phyloP scores from a whole-genome alignment of 1,140 invertebrate species.

The Antheraea pernyi region DNA sequence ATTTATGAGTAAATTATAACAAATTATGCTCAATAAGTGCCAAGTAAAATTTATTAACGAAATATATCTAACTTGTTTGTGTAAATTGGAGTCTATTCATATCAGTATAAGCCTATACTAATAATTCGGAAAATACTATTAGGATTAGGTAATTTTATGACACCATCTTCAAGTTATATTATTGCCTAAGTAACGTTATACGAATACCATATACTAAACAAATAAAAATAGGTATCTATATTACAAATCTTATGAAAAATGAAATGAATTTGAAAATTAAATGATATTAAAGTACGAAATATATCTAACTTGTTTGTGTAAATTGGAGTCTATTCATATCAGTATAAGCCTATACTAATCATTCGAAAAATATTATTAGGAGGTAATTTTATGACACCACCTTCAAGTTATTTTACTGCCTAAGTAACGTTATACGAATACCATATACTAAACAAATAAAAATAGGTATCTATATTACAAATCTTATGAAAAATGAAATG shows the following conservation, averaged over 20 bases:
- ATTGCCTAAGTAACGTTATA: too few relatives aligned
- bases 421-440: too few relatives aligned
- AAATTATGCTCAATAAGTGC: constrained; percentile 38
- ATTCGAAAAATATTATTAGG: background rate
- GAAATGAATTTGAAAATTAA: too few relatives aligned
- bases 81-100: background rate
- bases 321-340: background rate
- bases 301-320: background rate
- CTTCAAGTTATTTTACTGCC: background rate
- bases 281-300: background rate
- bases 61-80: background rate
- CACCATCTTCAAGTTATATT: background rate
- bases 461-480: too few relatives aligned
- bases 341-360: background rate
- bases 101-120: background rate
- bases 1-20: constrained; percentile 2
- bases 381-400: background rate
- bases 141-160: background rate
- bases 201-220: too few relatives aligned
- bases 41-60: constrained; percentile 16
- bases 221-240: too few relatives aligned
- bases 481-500: too few relatives aligned
- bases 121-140: background rate
- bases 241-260: too few relatives aligned
- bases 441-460: too few relatives aligned